Evolutionary conservation across 2,888 invertebrate genomes (phyloP).

Genomic region (Pterobdella sp.): DNA sequence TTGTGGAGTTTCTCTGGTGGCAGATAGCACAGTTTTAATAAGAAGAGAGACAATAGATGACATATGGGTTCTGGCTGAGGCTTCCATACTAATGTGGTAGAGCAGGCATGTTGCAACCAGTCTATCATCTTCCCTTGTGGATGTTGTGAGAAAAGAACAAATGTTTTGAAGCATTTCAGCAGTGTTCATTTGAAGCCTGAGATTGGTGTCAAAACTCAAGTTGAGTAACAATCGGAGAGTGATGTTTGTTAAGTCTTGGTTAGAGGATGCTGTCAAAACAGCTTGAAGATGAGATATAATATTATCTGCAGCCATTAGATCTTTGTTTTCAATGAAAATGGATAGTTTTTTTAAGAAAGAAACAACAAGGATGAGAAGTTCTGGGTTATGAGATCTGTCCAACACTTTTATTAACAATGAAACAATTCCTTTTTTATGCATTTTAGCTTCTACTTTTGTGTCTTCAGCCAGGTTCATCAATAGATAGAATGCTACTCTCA

Average conservation of each 20-base stretch:
- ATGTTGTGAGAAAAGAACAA: constrained; percentile 23
- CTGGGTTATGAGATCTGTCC: constrained; percentile 73
- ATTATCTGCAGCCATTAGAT: constrained; percentile 63
- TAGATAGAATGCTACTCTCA: constrained; percentile 84
- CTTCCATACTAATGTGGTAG: constrained; percentile 90
- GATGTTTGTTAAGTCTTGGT: constrained; percentile 68
- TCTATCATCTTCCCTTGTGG: constrained; percentile 49
- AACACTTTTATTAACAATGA: constrained; percentile 77
- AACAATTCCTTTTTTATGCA: constrained; percentile 85
- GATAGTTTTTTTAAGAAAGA: constrained; percentile 91
- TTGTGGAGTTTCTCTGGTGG: constrained; percentile 8
- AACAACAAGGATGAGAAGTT: constrained; percentile 77
- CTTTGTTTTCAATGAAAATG: constrained; percentile 86
- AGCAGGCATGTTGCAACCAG: constrained; percentile 55
- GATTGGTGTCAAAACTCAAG: constrained; percentile 82
- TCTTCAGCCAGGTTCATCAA: constrained; percentile 91
- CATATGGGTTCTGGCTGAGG: constrained; percentile 79
- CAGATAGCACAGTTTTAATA: constrained; percentile 31
- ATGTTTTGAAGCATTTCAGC: constrained; percentile 72
- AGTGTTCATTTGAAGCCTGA: constrained; percentile 82
- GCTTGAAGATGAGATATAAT: constrained; percentile 64
- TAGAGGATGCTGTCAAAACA: constrained; percentile 60
- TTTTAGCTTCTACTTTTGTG: constrained; percentile 88
- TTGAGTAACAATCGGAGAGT: constrained; percentile 83
- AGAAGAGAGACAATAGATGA: constrained; percentile 77